Base-by-base conservation (phyloP, 2,888 invertebrate species). In the Nomada ruficornis region DNA sequence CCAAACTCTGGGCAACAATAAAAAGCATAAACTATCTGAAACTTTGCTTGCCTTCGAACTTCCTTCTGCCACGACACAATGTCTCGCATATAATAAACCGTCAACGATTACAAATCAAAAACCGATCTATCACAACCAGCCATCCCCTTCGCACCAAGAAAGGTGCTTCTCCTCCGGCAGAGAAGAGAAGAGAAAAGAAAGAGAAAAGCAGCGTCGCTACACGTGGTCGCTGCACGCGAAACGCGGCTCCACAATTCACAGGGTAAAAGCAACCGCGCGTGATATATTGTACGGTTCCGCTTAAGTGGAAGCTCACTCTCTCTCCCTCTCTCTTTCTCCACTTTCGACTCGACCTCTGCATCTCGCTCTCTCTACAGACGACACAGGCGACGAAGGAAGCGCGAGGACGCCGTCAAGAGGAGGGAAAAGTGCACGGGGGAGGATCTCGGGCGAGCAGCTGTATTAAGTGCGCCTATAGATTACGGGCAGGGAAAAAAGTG, bases 381-480 rank as follows among this genome's bases (percentile, higher is more conserved):
- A 64, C 55, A 57, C 55, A 78, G 69, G 54, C 67, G 63, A 63
- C 65, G 77, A 77, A 65, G 63, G 71, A 78, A 71, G 63, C 63
- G 77, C 11, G 52, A 55, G 52, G 57, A 64, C 36, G 36, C 47
- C 50, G 42, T 29, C 42, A 18, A 59, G 47, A 42, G 20, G 57
- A 57, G 57, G 50, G 65, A 65, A 63, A 72, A 64, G 76, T 72
- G 23, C 36, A 54, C 44, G 63, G 85, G 89, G 87, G 69, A 23
- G 18, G 57, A 20, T 57, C 89, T 88, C 86, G 87, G 86, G 87
- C 85, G 90, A 91, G 91, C 92, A 91, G 92, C 91, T 92, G 93
- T 91, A 92, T 93, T 93, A 93, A 93, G 93, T 93, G 93, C 92
- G 93, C 89, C 92, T 91, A 93, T 93, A 93, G 93, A 93, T 93